Conservation (phyloP, 2,888 invertebrate species). For the Xestobium rufovillosum region DNA sequence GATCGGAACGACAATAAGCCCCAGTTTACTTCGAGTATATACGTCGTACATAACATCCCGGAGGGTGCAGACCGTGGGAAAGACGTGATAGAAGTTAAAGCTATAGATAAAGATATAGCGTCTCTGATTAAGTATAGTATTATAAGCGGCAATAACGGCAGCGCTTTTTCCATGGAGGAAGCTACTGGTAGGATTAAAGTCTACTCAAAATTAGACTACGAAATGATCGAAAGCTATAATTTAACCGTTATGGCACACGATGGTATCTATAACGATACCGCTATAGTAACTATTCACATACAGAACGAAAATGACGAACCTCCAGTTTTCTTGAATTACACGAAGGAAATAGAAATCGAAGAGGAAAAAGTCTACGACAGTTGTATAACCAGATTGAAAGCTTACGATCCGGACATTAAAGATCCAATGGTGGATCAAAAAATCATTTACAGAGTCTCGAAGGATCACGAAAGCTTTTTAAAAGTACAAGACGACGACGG, state of each 20-base stretch:
- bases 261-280: conserved; percentile 74
- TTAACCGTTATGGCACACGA: conserved; percentile 79
- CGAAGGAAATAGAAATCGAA: conserved; percentile 64
- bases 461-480: conserved; percentile 62
- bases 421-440: conserved; percentile 67
- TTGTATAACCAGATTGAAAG: conserved; percentile 65
- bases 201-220: conserved; percentile 71
- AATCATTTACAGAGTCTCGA: conserved; percentile 69
- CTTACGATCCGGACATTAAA: conserved; percentile 81
- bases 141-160: conserved; percentile 74
- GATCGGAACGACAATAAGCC: conserved; percentile 97
- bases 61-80: conserved; percentile 81
- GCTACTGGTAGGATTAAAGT: conserved; percentile 81
- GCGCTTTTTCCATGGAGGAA: conserved; percentile 79
- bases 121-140: conserved; percentile 84
- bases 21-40: conserved; percentile 69
- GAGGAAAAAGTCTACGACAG: conserved; percentile 65
- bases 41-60: conserved; percentile 65
- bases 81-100: conserved; percentile 80
- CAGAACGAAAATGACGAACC: conserved; percentile 90
- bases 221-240: conserved; percentile 75
- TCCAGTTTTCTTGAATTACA: conserved; percentile 67
- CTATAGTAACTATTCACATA: conserved; percentile 76
- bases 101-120: conserved; percentile 81
- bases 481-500: conserved; percentile 53